Percentiles rank a stretch among this genome's conserved stretches.
These are phyloP conservation scores for Cyprinodon tularosa DNA, from an alignment of 2,113 vertebrate species.

Conservation along the genomic window DNA sequence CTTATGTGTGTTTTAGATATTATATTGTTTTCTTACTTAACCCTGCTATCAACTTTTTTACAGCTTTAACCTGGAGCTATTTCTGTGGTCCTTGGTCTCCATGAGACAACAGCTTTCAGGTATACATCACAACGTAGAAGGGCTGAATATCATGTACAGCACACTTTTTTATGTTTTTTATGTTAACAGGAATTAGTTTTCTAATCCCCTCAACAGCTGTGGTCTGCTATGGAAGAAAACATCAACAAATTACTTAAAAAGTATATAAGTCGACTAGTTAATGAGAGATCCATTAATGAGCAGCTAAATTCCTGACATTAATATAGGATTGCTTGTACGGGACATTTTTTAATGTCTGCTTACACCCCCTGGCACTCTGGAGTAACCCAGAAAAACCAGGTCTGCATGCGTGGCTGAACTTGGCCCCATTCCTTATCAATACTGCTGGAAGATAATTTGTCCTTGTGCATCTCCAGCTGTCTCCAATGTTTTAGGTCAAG, in stretches of 20 bases:
- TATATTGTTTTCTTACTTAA: too few relatives aligned
- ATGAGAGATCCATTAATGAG: background rate
- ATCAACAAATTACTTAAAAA: background rate
- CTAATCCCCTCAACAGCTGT: background rate
- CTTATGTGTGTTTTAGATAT: too few relatives aligned
- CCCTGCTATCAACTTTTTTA: too few relatives aligned
- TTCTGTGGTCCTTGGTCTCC: too few relatives aligned
- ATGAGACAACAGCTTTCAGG: too few relatives aligned
- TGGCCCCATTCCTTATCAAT: conserved; percentile 19
- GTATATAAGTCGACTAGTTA: background rate
- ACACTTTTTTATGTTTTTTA: too few relatives aligned
- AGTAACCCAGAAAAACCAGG: conserved; percentile 6
- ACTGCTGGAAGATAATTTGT: conserved; percentile 40
- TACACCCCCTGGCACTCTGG: conserved; percentile 1
- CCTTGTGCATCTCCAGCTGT: conserved; percentile 39
- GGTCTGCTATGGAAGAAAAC: background rate
- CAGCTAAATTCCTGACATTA: background rate
- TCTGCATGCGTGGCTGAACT: conserved; percentile 27
- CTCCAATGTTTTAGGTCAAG: conserved; percentile 60
- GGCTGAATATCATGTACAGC: too few relatives aligned
- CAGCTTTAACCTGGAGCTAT: too few relatives aligned
- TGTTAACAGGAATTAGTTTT: background rate
- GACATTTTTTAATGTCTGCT: conserved; percentile 4
- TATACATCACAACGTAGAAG: too few relatives aligned
- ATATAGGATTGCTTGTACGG: background rate